A percentile compares a stretch with the other conserved stretches of the same genome.
Conservation (phyloP, 2,888 invertebrate species). For the Pyrgus malvae region DNA sequence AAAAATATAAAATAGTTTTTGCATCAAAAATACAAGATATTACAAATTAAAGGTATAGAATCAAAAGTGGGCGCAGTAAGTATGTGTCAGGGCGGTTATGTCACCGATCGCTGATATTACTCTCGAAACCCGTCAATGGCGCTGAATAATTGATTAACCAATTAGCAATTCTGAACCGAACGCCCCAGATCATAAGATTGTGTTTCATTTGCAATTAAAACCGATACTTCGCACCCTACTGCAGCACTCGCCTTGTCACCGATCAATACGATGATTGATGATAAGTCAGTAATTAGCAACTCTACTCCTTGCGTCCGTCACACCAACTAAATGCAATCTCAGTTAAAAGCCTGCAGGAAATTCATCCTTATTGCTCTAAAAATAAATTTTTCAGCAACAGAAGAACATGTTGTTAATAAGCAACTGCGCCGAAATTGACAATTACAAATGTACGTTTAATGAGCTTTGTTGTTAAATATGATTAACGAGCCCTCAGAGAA, state of each 20-base stretch:
- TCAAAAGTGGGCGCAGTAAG: slow-evolving; percentile 17
- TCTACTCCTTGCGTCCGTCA: slow-evolving; percentile 29
- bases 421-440: slow-evolving; percentile 64
- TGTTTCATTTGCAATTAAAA: slow-evolving; percentile 30
- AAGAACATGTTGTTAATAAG: slow-evolving; percentile 32
- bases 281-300: slow-evolving; percentile 65
- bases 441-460: slow-evolving; percentile 75
- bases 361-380: neutral
- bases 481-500: slow-evolving; percentile 61
- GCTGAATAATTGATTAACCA: slow-evolving; percentile 29
- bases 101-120: slow-evolving; percentile 26
- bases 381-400: slow-evolving; percentile 11
- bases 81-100: slow-evolving; percentile 22
- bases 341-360: neutral
- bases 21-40: neutral
- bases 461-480: slow-evolving; percentile 69
- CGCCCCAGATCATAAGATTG: slow-evolving; percentile 19
- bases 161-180: slow-evolving; percentile 26
- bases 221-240: slow-evolving; percentile 26
- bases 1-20: no score
- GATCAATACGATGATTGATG: slow-evolving; percentile 60
- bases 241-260: slow-evolving; percentile 33
- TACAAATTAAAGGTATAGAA: neutral
- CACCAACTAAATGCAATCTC: neutral
- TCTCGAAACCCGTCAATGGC: slow-evolving; percentile 25